Base-by-base conservation (phyloP, 2,888 invertebrate genomes). In the Dione vanillae region DNA sequence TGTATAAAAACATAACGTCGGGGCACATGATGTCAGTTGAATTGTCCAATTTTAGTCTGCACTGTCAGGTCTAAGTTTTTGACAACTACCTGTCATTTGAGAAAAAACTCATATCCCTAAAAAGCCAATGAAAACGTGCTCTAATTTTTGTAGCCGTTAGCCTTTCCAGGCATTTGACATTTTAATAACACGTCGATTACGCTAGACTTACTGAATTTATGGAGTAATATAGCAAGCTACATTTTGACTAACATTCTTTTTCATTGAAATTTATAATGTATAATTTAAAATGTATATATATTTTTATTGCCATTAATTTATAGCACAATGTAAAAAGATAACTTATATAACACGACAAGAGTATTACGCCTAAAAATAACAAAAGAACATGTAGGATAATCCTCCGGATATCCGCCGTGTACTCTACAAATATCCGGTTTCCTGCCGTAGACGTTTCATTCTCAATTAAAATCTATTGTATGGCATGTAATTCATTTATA, bases 31-130 rank as follows among this genome's bases (percentile, higher is more conserved):
- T 54, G 58, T 71, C 59, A 69, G 69, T 70, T 58, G 62, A 71
- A 61, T 68, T 70, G 68, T 70, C 61, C 75, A 74, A 68, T 74
- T 73, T 72, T 65, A 74, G 74, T 70, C 74, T 65, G 37, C 51
- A 20, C 71, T 71, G 71, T 68, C 74, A 59, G 62, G 59, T 72
- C 58, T 56, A 19, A 54, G 69, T 65, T 37, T 69, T 45, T 73
- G 74, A 73, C 74, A 74, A 65, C 69, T 47, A 66, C 59, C 67
- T 70, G 70, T 73, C 73, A 64, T 66, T 71, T 70, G 64, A 59
- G 58, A 70, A 70, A 70, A 70, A 47, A 66, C 52, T 66, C 64
- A 64, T 68, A 64, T 43, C 62, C 67, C 64, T 70, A 27, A 47
- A 59, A 65, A 66, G 19, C 27, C 43, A 19, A 49, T n/a, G 20